Evolutionary conservation across 2,113 vertebrate genomes (phyloP), one percentile per base, ranked within the genome.

Genomic region (Rhinolophus sinicus): DNA sequence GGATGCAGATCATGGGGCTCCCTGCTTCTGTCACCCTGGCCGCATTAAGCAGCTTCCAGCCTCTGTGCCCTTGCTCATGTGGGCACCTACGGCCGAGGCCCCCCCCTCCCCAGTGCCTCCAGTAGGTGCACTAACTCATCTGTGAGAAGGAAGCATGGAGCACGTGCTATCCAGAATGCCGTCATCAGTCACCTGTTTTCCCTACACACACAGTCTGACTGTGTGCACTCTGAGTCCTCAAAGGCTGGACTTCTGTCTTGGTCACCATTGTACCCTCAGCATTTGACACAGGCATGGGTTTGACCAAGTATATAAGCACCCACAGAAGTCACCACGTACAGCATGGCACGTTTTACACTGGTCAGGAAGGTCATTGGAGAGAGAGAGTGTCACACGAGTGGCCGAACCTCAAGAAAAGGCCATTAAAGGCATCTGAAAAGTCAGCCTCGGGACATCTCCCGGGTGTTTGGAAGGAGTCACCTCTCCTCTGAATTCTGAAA

Each of bases 21-120:
- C 70, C 56, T 26, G 6, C 15, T 76, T 18, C 52, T 52, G 30
- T 18, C 47, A 44, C 15, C 9, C 38, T 44, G 35, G 35, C 28
- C 8, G 9, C 10, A 8, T 9, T 38, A 8, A 26, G 21, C 14
- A 47, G 64, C 65, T 69, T 28, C 24, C 44, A 14, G 56, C 38
- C 40, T 64, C 78, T 50, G 38, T 26, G 52, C 14, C 30, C 33
- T 35, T 26, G 21, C 21, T 10, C 7, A 8, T 3, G 11, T 9
- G 56, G 24, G 14, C 7, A 0, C 56, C 35, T 19, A 35, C 75
- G 11, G 26, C 3, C 28, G 19, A 70, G 24, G 3, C 24, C 65
- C 16, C 12, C 58, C 0, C 10, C 30, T 38, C 21, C 24, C 33
- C 15, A 0, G 9, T 0, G 13, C 18, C 30, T 38, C 22, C 5